Percentiles rank a stretch among this genome's conserved stretches.
Conservation (phyloP, 2,888 invertebrate species). For the Chrysopilus asiliformis region DNA sequence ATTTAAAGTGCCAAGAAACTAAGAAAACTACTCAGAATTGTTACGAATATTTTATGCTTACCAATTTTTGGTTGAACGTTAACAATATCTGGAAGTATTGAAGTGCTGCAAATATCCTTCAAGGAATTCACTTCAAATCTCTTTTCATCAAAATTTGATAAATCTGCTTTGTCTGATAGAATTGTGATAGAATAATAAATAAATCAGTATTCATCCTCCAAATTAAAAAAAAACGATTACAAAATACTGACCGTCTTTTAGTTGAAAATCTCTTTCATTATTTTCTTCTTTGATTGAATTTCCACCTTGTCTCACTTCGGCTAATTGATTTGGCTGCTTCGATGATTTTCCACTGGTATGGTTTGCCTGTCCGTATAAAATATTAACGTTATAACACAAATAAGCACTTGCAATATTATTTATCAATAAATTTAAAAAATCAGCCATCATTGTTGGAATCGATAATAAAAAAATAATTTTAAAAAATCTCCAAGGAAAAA, state of each 20-base stretch:
- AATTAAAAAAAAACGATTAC: neutral
- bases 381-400: conserved; percentile 11
- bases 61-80: conserved; percentile 10
- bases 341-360: neutral
- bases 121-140: conserved; percentile 1
- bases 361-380: conserved; percentile 10
- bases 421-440: conserved; percentile 8
- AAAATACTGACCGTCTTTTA: conserved; percentile 4
- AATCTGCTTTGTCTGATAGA: no score
- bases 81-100: conserved; percentile 12
- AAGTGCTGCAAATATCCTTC: conserved; percentile 2
- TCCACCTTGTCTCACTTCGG: neutral
- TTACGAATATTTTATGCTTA: no score
- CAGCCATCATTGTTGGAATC: conserved; percentile 6
- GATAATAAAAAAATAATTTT: neutral
- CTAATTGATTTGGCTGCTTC: conserved; percentile 9
- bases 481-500: conserved; percentile 6
- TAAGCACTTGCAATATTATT: conserved; percentile 9
- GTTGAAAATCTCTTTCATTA: neutral
- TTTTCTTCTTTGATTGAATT: neutral
- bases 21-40: neutral
- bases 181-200: conserved; percentile 1
- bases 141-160: conserved; percentile 1
- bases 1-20: no score
- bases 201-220: neutral